Conservation (phyloP, 2,113 vertebrate species). For the Chionis minor region DNA sequence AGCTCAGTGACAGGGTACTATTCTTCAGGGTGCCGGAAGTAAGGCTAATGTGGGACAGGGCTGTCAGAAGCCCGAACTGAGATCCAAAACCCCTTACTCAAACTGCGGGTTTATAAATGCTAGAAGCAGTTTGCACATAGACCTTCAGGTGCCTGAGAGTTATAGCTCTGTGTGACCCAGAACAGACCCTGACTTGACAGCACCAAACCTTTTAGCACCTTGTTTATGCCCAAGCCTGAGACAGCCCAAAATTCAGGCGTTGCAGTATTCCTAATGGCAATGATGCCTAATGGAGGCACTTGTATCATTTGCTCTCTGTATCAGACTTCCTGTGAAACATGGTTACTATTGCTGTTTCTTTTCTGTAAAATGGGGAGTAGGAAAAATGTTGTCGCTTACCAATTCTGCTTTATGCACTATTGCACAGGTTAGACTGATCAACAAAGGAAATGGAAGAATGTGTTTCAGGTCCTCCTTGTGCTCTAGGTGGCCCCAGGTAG, state of each 20-base stretch:
- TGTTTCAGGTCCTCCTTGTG: not conserved
- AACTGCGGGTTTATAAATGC: not conserved
- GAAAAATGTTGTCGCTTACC: not conserved
- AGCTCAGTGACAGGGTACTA: not conserved
- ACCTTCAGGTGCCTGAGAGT: not conserved
- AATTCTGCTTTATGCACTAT: not conserved
- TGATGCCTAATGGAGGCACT: rapidly evolving
- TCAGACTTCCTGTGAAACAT: not conserved
- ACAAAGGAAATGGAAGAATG: not conserved
- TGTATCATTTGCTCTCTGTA: not conserved
- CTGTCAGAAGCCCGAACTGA: not conserved
- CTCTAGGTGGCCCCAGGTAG: not conserved
- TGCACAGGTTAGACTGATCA: not conserved
- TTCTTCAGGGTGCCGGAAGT: not conserved
- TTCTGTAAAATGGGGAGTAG: not conserved
- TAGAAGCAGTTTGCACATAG: not conserved
- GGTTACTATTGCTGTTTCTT: not conserved
- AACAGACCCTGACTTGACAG: not conserved
- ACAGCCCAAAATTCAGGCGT: not conserved
- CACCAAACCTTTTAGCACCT: not conserved
- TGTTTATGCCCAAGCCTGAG: not conserved
- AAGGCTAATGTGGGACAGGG: not conserved
- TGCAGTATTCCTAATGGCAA: not conserved
- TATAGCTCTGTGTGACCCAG: not conserved
- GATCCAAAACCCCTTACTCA: not conserved